phyloP scores from a whole-genome alignment of 2,797 vertebrate species.

The Chlorospingus flavigularis region DNA sequence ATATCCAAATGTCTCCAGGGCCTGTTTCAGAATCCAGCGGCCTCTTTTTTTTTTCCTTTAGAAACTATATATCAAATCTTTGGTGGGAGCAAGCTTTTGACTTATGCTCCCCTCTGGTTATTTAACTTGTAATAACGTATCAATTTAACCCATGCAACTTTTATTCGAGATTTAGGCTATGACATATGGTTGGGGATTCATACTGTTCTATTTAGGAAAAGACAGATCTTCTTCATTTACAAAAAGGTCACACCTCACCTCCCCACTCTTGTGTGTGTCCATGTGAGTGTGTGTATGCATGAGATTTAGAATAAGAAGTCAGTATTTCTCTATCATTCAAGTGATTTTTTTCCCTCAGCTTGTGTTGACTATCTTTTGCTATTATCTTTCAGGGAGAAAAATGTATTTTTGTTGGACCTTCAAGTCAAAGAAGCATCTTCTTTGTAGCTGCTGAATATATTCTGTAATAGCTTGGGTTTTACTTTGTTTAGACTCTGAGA shows the following conservation, averaged over 20 bases:
- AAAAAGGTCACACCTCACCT: neutral
- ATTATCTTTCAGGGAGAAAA: neutral
- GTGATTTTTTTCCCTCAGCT: neutral
- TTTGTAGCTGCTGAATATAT: neutral
- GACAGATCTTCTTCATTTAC: neutral
- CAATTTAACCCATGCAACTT: neutral
- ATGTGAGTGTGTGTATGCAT: neutral
- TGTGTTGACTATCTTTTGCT: neutral
- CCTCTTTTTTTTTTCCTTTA: neutral
- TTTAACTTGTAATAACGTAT: constrained; percentile 18
- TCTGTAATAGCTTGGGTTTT: neutral
- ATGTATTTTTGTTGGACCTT: neutral
- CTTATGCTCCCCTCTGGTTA: constrained; percentile 19
- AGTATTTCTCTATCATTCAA: neutral
- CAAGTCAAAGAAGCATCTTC: neutral
- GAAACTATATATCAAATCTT: constrained; percentile 23
- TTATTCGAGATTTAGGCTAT: constrained; percentile 5
- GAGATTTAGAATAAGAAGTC: neutral
- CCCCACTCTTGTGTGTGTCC: neutral
- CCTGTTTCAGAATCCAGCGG: neutral
- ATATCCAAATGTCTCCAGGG: constrained; percentile 7
- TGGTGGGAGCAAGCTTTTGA: neutral
- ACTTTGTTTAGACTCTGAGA: constrained; percentile 20
- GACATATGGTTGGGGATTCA: neutral
- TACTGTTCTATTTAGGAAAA: neutral